Percentiles rank a stretch among this genome's conserved stretches.
Conservation (phyloP, 2,888 invertebrate genomes). For the Aleiodes testaceus region DNA sequence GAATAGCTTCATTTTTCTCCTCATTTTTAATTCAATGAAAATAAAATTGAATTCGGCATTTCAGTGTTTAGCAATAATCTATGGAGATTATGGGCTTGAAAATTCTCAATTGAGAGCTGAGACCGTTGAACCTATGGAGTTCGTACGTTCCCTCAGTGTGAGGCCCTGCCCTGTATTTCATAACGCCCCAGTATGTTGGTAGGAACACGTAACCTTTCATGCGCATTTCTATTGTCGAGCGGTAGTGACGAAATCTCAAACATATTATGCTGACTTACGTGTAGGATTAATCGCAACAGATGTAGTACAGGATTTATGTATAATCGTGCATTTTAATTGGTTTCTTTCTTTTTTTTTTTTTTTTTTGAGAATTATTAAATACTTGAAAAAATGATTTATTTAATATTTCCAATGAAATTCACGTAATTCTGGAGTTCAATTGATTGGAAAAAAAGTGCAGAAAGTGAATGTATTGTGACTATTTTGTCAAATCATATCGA, state of each 20-base stretch:
- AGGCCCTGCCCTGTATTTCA: constrained; percentile 66
- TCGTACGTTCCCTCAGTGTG: constrained; percentile 42
- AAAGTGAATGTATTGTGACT: constrained; percentile 6
- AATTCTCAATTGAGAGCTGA: constrained; percentile 32
- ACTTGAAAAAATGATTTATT: neutral
- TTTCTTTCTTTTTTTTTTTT: neutral
- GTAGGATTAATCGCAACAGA: constrained; percentile 33
- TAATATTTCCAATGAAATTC: neutral
- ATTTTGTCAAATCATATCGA: constrained; percentile 1
- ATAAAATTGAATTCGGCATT: constrained; percentile 7
- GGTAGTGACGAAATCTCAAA: constrained; percentile 45
- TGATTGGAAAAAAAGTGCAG: neutral
- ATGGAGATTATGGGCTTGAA: constrained; percentile 48
- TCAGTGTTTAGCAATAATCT: constrained; percentile 35
- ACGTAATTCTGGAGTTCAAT: neutral
- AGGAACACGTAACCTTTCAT: constrained; percentile 68
- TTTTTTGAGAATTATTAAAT: neutral
- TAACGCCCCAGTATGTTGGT: constrained; percentile 56
- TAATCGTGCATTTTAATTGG: neutral
- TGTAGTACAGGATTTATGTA: constrained; percentile 3
- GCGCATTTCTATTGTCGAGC: constrained; percentile 69
- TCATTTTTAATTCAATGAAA: neutral
- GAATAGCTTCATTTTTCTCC: neutral
- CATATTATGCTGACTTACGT: constrained; percentile 44
- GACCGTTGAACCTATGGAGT: constrained; percentile 29